Base-by-base conservation (phyloP, 2,888 invertebrate genomes). In the Strigamia maritima region DNA sequence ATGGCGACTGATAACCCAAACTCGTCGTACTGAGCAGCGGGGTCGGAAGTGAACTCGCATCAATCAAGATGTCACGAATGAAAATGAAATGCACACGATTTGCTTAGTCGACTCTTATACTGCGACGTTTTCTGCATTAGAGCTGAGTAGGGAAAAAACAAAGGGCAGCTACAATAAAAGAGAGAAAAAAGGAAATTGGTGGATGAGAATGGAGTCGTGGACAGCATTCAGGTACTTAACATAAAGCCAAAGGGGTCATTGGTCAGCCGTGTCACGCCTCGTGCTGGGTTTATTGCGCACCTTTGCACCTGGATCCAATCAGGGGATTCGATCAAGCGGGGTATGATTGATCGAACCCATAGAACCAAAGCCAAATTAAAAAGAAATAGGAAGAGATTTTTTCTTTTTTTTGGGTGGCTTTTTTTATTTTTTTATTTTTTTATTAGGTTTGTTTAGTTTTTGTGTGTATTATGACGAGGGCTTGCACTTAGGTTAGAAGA, bases 171-270 rank as follows among this genome's bases (percentile, higher is more conserved):
- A 44, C 44, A 44, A 44, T 44, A 44, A n/a, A 44, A 44, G 35
- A 35, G 35, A 3, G 10, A 44, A 44, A 44, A 44, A 44, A 44
- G 44, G 44, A 44, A 44, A 44, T 35, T 44, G 44, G 44, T 44
- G 44, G 44, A 44, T 65, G 60, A 65, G 60, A 12, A 65, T 65
- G 60, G 24, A 65, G 60, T 24, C 60, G 60, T 24, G 19, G 22
- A 65, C 60, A 44, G 44, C 44, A 44, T 44, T 44, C 44, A n/a
- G 60, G 60, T 19, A 65, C 60, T 65, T 65, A 65, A 65, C 60
- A 65, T 65, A 65, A 65, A 65, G 60, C 60, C 60, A 65, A 44
- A 65, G 60, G 60, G 60, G 60, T 65, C 60, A 65, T 65, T 65
- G 60, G 60, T 65, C 60, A 65, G 60, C 60, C 60, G 60, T 22